Evolutionary conservation across 2,797 vertebrate genomes (phyloP).

Genomic region (Leptatherina wallacei): DNA sequence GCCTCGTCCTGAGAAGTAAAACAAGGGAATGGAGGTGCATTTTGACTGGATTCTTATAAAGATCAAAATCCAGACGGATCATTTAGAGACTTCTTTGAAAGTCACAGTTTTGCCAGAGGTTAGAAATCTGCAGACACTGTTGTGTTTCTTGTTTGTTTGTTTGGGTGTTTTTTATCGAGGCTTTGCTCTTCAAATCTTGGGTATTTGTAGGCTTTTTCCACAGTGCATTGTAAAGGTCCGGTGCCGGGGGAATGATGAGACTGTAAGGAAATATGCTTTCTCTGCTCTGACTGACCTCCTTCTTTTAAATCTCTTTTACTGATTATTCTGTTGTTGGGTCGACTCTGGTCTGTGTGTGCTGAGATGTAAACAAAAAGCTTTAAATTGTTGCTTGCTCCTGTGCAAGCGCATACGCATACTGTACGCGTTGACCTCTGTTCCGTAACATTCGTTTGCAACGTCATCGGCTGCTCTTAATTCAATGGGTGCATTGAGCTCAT

Average conservation of each 20-base stretch:
- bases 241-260: slow-evolving; percentile 37
- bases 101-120: slow-evolving; percentile 45
- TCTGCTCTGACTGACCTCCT: slow-evolving; percentile 66
- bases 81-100: slow-evolving; percentile 48
- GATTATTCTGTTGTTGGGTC: slow-evolving; percentile 66
- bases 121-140: slow-evolving; percentile 30
- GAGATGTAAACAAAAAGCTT: slow-evolving; percentile 68
- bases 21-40: slow-evolving; percentile 13
- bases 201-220: slow-evolving; percentile 62
- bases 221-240: slow-evolving; percentile 46
- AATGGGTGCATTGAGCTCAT: not conserved
- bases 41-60: slow-evolving; percentile 26
- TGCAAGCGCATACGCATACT: slow-evolving; percentile 3
- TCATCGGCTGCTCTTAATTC: slow-evolving; percentile 5
- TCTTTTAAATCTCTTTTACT: slow-evolving; percentile 53
- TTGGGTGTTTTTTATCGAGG: slow-evolving; percentile 20
- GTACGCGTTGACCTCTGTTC: slow-evolving; percentile 1
- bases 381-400: slow-evolving; percentile 42
- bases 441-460: slow-evolving; percentile 11
- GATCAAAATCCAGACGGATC: slow-evolving; percentile 42
- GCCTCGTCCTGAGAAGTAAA: slow-evolving; percentile 24
- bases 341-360: slow-evolving; percentile 59
- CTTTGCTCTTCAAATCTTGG: slow-evolving; percentile 35
- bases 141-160: slow-evolving; percentile 39
- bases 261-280: slow-evolving; percentile 53